A percentile compares a stretch with the other conserved stretches of the same genome.
These are phyloP conservation scores for Melanotaenia nigrans DNA, from an alignment of 2,797 vertebrate species.

Conservation along the genomic window DNA sequence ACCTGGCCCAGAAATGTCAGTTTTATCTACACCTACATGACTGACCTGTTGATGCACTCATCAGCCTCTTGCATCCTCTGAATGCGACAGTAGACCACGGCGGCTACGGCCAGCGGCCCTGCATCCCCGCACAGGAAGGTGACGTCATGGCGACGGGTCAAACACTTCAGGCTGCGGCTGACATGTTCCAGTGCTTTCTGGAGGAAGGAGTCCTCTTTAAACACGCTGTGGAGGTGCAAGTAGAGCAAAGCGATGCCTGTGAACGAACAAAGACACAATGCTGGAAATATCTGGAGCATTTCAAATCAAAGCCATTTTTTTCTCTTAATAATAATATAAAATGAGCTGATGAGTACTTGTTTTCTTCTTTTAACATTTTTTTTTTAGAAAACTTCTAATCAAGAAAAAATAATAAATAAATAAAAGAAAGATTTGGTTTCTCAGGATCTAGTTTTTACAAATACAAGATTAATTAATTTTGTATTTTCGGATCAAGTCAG, in stretches of 20 bases:
- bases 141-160: constrained; percentile 87
- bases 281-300: neutral
- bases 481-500: neutral
- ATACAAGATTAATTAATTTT: neutral
- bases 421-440: neutral
- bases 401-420: neutral
- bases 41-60: constrained; percentile 90
- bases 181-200: constrained; percentile 87
- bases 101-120: constrained; percentile 90
- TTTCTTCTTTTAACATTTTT: neutral
- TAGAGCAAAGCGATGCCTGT: constrained; percentile 94
- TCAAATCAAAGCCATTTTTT: neutral
- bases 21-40: no score
- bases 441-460: neutral
- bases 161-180: constrained; percentile 85
- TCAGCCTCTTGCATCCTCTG: constrained; percentile 87
- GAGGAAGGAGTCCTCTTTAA: constrained; percentile 86
- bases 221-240: constrained; percentile 89
- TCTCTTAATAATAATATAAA: no score
- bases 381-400: neutral
- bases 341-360: no score
- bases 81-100: constrained; percentile 88
- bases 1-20: no score
- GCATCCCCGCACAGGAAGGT: constrained; percentile 95
- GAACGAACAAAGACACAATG: neutral